Base-by-base conservation (phyloP, 1,140 invertebrate species). In the Wasmannia auropunctata region DNA sequence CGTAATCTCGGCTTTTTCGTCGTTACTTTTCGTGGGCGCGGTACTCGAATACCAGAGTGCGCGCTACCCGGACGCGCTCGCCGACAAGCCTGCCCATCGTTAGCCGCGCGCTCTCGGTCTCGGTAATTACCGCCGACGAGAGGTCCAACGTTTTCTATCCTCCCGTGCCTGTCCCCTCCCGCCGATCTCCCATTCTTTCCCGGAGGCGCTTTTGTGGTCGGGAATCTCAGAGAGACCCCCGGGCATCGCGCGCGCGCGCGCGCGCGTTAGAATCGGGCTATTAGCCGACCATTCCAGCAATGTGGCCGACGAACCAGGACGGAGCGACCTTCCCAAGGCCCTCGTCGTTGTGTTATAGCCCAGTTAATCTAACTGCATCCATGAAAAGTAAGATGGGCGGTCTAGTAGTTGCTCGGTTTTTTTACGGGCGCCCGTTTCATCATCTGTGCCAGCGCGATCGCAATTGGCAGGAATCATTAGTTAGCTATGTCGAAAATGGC, bases 301-400 rank as follows among this genome's bases (percentile, higher is more conserved):
- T 87, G 86, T 86, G 86, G 62, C 87, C 85, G 87, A 83, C 62
- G 60, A 88, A 86, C 75, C 83, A 49, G 87, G 69, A 80, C 43
- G 56, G 65, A n/a, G 72, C 90, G 91, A 90, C 91, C 91, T 92
- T 92, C 87, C 56, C 88, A 91, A 91, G 91, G 90, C 63, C 60
- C 80, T 49, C 34, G 14, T 40, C 62, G 22, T 37, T 11, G 31
- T 54, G 62, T 10, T 51, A 14, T 72, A 77, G 62, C 74, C 56
- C 72, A 58, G 86, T 88, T 80, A 69, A 49, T 65, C 31, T 34
- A 77, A 88, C 70, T 85, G 46, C 72, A 54, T 54, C 58, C 7
- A 3, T 10, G 14, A 40, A 43, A 86, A 80, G n/a, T 65, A 65
- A 72, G 8, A 25, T 86, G 37, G 31, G 31, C 14, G n/a, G 28